Percentiles rank a stretch among this genome's conserved stretches.
These are phyloP conservation scores for Nezara viridula DNA, from an alignment of 2,888 invertebrate species.

Conservation along the genomic window DNA sequence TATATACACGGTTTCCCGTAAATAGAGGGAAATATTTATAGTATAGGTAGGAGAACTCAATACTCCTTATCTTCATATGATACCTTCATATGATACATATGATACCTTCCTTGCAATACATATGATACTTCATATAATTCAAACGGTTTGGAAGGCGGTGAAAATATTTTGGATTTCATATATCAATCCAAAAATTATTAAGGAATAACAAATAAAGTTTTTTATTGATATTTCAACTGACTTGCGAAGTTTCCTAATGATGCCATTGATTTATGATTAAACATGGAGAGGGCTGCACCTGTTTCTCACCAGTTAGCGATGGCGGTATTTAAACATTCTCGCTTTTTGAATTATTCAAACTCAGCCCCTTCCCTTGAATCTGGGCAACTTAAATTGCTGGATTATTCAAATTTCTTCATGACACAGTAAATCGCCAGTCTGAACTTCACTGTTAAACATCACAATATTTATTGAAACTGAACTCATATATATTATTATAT, in stretches of 20 bases:
- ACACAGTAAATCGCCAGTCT: background rate
- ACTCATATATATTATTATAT: no score
- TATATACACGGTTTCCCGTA: no score
- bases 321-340: background rate
- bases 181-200: no score
- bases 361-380: background rate
- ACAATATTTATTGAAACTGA: background rate
- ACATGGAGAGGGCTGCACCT: background rate
- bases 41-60: no score
- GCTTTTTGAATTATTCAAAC: constrained; percentile 4
- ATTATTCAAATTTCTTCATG: background rate
- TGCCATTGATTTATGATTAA: background rate
- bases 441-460: background rate
- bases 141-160: no score
- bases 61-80: no score
- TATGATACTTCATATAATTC: no score
- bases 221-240: background rate
- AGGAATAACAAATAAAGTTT: no score
- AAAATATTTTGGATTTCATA: no score
- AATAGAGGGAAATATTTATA: no score
- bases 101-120: no score
- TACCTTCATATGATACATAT: no score
- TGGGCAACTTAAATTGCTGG: background rate
- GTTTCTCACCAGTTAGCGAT: background rate
- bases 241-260: background rate